Conservation (phyloP, 2,113 vertebrate species). For the Echinops telfairi region DNA sequence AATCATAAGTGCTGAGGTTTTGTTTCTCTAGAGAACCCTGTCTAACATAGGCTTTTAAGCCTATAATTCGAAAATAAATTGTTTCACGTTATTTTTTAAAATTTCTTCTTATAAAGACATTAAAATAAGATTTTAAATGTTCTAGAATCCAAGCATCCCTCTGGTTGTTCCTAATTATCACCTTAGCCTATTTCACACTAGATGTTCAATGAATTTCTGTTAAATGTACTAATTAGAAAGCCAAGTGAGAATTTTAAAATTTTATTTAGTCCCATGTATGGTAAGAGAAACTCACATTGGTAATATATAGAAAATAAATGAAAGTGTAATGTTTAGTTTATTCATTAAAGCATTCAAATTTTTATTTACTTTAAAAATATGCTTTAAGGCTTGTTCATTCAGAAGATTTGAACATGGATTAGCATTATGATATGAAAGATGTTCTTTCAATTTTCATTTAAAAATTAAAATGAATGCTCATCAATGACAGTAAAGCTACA, state of each 20-base stretch:
- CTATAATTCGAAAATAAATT: too few relatives aligned
- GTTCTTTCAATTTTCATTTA: not conserved
- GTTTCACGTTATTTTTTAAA: too few relatives aligned
- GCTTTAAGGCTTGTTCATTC: not conserved
- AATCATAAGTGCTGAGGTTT: too few relatives aligned
- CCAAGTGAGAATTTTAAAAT: constrained; percentile 26
- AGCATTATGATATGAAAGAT: not conserved
- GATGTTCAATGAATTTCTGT: not conserved
- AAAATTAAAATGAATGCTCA: not conserved
- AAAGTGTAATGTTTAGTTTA: not conserved
- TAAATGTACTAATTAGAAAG: not conserved
- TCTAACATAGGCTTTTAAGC: too few relatives aligned
- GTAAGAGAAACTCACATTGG: not conserved
- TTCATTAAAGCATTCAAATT: not conserved
- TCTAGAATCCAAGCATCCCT: not conserved
- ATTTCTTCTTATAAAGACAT: too few relatives aligned
- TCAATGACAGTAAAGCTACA: not conserved
- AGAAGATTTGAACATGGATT: constrained; percentile 8
- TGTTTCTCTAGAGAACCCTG: too few relatives aligned
- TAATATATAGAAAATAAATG: not conserved
- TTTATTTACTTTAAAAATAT: not conserved
- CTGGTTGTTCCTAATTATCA: not conserved
- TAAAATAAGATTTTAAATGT: not conserved
- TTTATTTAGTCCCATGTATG: constrained; percentile 15
- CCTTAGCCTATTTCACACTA: not conserved